These are phyloP conservation scores for Sylvia borin DNA, from an alignment of 2,797 vertebrate genomes.

Conservation along the genomic window DNA sequence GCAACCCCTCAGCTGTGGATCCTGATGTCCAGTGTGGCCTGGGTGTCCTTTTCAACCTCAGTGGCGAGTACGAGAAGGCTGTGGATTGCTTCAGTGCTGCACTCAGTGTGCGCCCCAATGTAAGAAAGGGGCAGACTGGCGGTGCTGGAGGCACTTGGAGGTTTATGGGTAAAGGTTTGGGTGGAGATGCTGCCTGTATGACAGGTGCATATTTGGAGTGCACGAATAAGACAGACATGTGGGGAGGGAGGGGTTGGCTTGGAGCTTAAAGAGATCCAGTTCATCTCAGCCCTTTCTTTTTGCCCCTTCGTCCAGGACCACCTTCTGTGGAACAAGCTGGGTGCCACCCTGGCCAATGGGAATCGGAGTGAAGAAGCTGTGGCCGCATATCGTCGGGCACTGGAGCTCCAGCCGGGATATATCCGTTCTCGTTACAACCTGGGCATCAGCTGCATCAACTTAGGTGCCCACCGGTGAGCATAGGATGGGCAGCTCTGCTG, in stretches of 20 bases:
- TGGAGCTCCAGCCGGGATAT: constrained; percentile 96
- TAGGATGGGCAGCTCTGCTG: not conserved
- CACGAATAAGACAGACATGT: not conserved
- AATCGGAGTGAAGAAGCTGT: constrained; percentile 96
- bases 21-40: constrained; percentile 96
- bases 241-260: not conserved
- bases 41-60: constrained; percentile 97
- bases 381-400: constrained; percentile 90
- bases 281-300: not conserved
- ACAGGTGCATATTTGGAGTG: not conserved
- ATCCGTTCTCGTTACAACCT: constrained; percentile 97
- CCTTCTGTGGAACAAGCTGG: constrained; percentile 96
- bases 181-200: not conserved
- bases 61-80: constrained; percentile 96
- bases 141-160: not conserved
- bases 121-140: constrained; percentile 52
- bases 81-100: constrained; percentile 97
- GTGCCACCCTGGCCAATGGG: constrained; percentile 95
- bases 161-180: not conserved
- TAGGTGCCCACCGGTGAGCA: constrained; percentile 94
- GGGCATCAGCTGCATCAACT: constrained; percentile 97
- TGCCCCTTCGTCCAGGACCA: constrained; percentile 82
- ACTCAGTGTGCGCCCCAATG: constrained; percentile 77
- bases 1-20: constrained; percentile 88
- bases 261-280: not conserved